phyloP scores from a whole-genome alignment of 2,888 invertebrate genomes.

The Coenonympha arcania region DNA sequence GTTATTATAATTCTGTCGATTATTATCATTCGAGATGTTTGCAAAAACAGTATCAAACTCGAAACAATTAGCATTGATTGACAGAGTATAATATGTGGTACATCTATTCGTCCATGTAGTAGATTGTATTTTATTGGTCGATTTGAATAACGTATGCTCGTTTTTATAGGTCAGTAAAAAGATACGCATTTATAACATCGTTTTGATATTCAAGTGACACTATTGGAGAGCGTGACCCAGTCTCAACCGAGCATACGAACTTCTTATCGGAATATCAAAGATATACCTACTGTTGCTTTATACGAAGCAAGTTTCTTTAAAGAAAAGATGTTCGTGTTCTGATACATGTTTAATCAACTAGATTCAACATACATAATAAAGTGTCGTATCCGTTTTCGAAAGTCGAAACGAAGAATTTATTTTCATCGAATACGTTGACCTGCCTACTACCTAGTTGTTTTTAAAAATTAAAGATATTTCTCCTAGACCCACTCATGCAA shows the following conservation, averaged over 20 bases:
- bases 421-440: too few relatives aligned
- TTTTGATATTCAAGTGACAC: conserved; percentile 27
- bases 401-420: too few relatives aligned
- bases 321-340: background rate
- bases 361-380: background rate
- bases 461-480: too few relatives aligned
- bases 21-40: conserved; percentile 5
- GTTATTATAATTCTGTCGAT: conserved; percentile 4
- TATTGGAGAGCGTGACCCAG: conserved; percentile 28
- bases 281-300: conserved; percentile 21
- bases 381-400: background rate
- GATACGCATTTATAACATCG: conserved; percentile 21
- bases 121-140: conserved; percentile 6
- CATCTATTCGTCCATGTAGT: background rate
- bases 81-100: background rate
- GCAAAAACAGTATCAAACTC: conserved; percentile 13
- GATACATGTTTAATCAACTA: conserved; percentile 5
- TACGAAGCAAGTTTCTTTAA: conserved; percentile 4
- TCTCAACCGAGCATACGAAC: conserved; percentile 21
- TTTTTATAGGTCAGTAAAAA: conserved; percentile 23
- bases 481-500: too few relatives aligned
- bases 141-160: conserved; percentile 9
- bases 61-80: conserved; percentile 7
- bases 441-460: too few relatives aligned
- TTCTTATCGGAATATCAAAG: conserved; percentile 23